phyloP scores from a whole-genome alignment of 1,140 invertebrate genomes.

The Dendrolimus punctatus region DNA sequence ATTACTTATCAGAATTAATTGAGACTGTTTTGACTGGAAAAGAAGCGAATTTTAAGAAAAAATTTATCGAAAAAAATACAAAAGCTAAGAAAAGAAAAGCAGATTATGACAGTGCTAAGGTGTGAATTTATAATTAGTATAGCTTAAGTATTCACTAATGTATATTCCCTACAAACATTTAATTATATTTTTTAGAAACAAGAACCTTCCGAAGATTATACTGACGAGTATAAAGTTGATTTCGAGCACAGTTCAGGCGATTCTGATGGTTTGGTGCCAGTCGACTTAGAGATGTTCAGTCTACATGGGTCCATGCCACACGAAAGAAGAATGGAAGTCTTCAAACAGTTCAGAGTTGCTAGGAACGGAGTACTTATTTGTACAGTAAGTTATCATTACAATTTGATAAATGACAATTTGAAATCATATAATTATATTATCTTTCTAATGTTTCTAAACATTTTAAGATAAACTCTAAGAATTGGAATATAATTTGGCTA shows the following conservation, averaged over 20 bases:
- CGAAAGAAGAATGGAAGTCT: slow-evolving; percentile 87
- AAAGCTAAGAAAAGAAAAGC: slow-evolving; percentile 55
- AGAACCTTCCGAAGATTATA: slow-evolving; percentile 28
- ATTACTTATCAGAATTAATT: slow-evolving; percentile 89
- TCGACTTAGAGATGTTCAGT: slow-evolving; percentile 63
- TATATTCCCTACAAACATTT: neutral
- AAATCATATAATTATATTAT: no score
- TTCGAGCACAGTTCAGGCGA: slow-evolving; percentile 37
- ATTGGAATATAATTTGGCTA: no score
- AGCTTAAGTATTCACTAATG: neutral
- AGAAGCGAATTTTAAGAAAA: slow-evolving; percentile 39
- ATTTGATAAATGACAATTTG: neutral
- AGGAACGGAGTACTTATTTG: slow-evolving; percentile 88
- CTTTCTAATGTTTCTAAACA: no score
- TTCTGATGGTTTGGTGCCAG: slow-evolving; percentile 37
- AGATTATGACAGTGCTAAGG: slow-evolving; percentile 21
- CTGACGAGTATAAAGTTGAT: slow-evolving; percentile 50
- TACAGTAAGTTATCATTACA: slow-evolving; percentile 79
- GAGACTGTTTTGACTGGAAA: slow-evolving; percentile 75
- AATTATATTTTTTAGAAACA: slow-evolving; percentile 7
- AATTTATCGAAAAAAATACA: slow-evolving; percentile 30
- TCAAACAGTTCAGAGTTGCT: slow-evolving; percentile 84
- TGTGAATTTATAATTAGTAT: neutral
- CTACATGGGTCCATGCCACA: slow-evolving; percentile 95
- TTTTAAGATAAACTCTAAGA: no score